Evolutionary conservation across 2,113 vertebrate genomes (phyloP), one percentile per base, ranked within the genome.

Genomic region (Alligator sinensis): DNA sequence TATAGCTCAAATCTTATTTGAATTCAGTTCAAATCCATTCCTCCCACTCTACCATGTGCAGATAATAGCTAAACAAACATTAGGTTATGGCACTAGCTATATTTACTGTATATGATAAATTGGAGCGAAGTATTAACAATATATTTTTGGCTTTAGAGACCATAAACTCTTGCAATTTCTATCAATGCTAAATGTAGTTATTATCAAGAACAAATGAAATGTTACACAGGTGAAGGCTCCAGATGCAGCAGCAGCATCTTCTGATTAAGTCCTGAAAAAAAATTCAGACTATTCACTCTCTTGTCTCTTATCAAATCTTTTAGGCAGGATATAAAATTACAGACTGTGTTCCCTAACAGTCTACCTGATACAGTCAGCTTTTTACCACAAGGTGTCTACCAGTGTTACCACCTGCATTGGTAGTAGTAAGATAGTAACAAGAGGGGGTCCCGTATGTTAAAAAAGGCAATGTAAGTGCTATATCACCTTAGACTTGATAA

Each of bases 221-320:
- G 63, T 78, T 85, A 86, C 81, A 66, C 78, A 86, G 34, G 55
- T 78, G 83, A 83, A 60, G 83, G 60, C 60, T 86, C 83, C 17
- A 28, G 79, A 86, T 66, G 76, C 70, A 47, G 47, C 66, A 70
- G n/a, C 18, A 79, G 34, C 79, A 61, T 66, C 79, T 28, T 64
- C 55, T 38, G 19, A 24, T 12, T 38, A 86, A 79, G 66, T 60
- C 55, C 2, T 2, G 55, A 28, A 79, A 62, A 72, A 72, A 22
- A 19, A 28, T 78, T 55, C 59, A 55, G 47, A 34, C 47, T 59
- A 5, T 60, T 38, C 25, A 59, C 54, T 72, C 63, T 64, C 68
- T 27, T 88, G 30, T 82, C n/a, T 64, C 54, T 6, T n/a, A 22
- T 28, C 47, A 82, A 78, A 28, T 54, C 59, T 13, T 34, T 63